phyloP scores from a whole-genome alignment of 2,113 vertebrate genomes.

The Gulo gulo region DNA sequence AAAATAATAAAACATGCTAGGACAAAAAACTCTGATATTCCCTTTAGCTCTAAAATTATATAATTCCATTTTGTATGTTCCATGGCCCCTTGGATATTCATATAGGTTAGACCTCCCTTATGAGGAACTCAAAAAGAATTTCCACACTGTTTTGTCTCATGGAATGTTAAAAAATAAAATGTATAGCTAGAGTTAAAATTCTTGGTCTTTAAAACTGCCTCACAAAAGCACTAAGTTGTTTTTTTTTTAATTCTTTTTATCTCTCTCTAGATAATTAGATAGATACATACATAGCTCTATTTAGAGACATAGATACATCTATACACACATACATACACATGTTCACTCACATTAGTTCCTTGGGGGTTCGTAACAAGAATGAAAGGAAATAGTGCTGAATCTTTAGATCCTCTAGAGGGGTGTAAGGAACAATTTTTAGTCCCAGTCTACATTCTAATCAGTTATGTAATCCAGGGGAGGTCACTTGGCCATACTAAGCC shows the following conservation, averaged over 20 bases:
- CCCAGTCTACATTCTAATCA: neutral
- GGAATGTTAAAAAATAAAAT: neutral
- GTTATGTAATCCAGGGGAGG: neutral
- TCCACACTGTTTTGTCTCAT: neutral
- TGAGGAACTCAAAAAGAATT: neutral
- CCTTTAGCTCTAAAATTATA: neutral
- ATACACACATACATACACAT: neutral
- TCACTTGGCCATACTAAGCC: neutral
- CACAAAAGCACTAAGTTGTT: neutral
- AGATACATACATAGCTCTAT: neutral
- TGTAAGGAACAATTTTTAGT: neutral
- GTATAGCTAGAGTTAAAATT: neutral
- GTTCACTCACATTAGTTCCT: neutral
- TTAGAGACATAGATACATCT: neutral
- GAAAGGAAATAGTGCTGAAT: neutral
- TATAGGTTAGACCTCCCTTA: neutral
- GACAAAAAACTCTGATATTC: neutral
- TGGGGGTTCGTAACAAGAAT: neutral
- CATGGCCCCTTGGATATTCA: neutral
- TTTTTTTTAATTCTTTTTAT: neutral
- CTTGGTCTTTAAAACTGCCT: neutral
- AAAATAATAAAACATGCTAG: neutral
- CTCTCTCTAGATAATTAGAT: neutral
- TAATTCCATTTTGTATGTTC: neutral
- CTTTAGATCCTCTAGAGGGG: neutral